These are phyloP conservation scores for Cyrtonyx montezumae DNA, from an alignment of 2,113 vertebrate species.

Conservation along the genomic window DNA sequence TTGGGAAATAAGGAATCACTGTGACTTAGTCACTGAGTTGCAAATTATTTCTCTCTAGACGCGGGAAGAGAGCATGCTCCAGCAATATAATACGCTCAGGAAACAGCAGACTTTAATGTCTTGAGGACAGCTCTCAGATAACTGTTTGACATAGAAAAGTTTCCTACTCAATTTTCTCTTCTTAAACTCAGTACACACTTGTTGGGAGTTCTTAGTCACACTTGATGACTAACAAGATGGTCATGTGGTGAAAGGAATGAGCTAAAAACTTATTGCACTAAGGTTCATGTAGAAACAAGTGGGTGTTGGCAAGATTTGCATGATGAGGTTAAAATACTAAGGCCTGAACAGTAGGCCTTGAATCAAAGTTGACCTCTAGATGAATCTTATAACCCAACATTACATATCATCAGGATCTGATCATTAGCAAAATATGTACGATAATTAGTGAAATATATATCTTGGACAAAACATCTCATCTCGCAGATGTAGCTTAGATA, in stretches of 20 bases:
- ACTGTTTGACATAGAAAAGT: not conserved
- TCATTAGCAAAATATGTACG: too few species aligned
- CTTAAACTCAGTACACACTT: fast-evolving
- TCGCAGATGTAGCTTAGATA: too few species aligned
- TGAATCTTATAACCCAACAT: too few species aligned
- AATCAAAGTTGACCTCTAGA: too few species aligned
- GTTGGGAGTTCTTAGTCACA: not conserved
- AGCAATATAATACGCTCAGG: not conserved
- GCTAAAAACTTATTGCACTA: not conserved
- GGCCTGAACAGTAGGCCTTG: too few species aligned
- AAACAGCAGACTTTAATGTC: not conserved
- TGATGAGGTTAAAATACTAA: not conserved
- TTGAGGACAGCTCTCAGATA: not conserved
- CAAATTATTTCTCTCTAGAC: not conserved
- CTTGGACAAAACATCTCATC: too few species aligned
- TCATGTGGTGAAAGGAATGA: not conserved
- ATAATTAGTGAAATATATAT: too few species aligned
- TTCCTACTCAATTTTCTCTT: not conserved
- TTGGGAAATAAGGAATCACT: not conserved
- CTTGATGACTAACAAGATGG: not conserved
- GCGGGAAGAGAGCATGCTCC: not conserved
- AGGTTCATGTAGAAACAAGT: not conserved
- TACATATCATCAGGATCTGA: too few species aligned
- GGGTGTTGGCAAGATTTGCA: not conserved
- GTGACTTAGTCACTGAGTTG: not conserved